Evolutionary conservation across 2,888 invertebrate species (phyloP).

Genomic region (Apamea sordens): DNA sequence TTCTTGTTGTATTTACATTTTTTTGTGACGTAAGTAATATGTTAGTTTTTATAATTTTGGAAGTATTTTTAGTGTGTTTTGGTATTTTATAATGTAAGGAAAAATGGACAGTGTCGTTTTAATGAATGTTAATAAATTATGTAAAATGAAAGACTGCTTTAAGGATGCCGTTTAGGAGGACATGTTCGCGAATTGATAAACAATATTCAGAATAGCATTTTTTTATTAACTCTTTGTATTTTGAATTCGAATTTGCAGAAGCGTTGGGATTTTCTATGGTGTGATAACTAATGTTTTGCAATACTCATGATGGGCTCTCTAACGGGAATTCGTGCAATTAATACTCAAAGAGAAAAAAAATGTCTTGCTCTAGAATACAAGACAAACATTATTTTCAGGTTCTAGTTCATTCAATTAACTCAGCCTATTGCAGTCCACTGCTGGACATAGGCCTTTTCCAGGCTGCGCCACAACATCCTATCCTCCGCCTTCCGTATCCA

Average conservation of each 20-base stretch:
- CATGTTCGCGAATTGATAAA: not conserved
- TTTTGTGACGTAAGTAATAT: conserved; percentile 65
- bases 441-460: too few relatives aligned
- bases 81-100: conserved; percentile 50
- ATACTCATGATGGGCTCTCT: too few relatives aligned
- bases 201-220: not conserved
- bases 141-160: not conserved
- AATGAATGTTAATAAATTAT: conserved; percentile 31
- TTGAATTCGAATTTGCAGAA: not conserved
- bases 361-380: not conserved
- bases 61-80: conserved; percentile 59
- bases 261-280: not conserved
- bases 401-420: too few relatives aligned
- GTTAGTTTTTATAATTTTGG: conserved; percentile 68
- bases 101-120: conserved; percentile 30
- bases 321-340: not conserved
- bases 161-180: not conserved
- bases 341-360: not conserved
- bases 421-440: too few relatives aligned
- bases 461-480: too few relatives aligned
- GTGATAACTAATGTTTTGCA: not conserved
- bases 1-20: conserved; percentile 54
- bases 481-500: too few relatives aligned
- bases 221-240: not conserved
- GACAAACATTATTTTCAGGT: not conserved